A percentile compares a stretch with the other conserved stretches of the same genome.
Evolutionary conservation across 2,797 vertebrate genomes (phyloP).

Genomic region (Sternotherus odoratus): DNA sequence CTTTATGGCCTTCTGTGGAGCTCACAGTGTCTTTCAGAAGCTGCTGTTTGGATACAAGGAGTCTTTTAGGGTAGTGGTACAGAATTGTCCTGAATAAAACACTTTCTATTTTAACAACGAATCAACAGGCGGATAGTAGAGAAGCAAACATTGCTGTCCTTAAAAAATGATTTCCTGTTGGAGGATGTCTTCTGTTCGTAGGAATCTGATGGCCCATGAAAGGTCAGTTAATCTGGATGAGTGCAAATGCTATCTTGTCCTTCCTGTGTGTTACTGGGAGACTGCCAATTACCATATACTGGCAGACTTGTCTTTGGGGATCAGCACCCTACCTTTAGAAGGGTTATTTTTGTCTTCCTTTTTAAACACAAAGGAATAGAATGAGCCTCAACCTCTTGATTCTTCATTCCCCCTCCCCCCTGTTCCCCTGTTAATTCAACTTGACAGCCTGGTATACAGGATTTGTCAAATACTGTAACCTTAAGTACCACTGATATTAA

Average conservation of each 20-base stretch:
- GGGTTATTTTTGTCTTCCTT: slow-evolving; percentile 46
- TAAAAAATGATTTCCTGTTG: neutral
- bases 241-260: neutral
- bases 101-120: neutral
- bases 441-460: slow-evolving; percentile 75
- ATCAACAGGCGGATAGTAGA: neutral
- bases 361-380: slow-evolving; percentile 35
- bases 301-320: neutral
- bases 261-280: neutral
- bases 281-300: neutral
- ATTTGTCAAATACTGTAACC: slow-evolving; percentile 80
- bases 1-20: neutral
- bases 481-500: slow-evolving; percentile 76
- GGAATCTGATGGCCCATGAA: neutral
- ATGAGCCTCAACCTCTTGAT: slow-evolving; percentile 25
- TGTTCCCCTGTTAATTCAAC: slow-evolving; percentile 76
- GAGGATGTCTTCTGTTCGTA: neutral
- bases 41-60: neutral
- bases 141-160: neutral
- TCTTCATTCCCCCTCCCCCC: slow-evolving; percentile 33
- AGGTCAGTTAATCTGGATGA: neutral
- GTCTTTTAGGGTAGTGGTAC: neutral
- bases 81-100: neutral
- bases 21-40: neutral
- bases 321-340: neutral